Base-by-base conservation (phyloP, 2,113 vertebrate genomes). In the Zosterops japonicus region DNA sequence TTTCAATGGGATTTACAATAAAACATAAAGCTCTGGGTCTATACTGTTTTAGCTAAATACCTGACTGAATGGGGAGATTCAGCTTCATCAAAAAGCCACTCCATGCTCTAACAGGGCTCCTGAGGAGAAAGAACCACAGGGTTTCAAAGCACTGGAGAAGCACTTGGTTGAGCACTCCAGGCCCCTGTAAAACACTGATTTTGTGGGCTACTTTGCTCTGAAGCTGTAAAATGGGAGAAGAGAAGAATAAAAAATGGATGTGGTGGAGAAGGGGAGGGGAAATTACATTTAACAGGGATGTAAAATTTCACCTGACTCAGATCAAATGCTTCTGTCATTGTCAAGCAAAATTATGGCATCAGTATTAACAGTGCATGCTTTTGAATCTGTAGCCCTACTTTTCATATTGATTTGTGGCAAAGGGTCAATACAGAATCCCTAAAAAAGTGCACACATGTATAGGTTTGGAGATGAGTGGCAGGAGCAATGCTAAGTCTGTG, bases 301-400 rank as follows among this genome's bases (percentile, higher is more conserved):
- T 93, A 95, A 94, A 92, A 93, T 86, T 95, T 94, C 90, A 81
- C 81, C 83, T 68, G 59, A 90, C 70, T 96, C 69, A 80, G 75
- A 97, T 94, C 90, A 96, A 96, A 96, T 74, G 53, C 20, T 96
- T 96, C 94, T 93, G 85, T 64, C 87, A 84, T 57, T 87, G 76
- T 65, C 77, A 94, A 59, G 67, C 72, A 91, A 96, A 96, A 95
- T 93, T 89, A 94, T n/a, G 78, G 90, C n/a, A 92, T 90, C 87
- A 95, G 77, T 82, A 80, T 95, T 87, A 96, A 91, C 20, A 12
- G 75, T 76, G 70, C 4, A 18, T 84, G 96, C n/a, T 76, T 76
- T 74, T 64, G 42, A 93, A 93, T 72, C 67, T 85, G 76, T 83
- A 92, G 83, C 67, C 67, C 42, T 63, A 29, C 56, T 94, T 91